A percentile compares a stretch with the other conserved stretches of the same genome.
Conservation (phyloP, 2,113 vertebrate species). For the Pedetes capensis region DNA sequence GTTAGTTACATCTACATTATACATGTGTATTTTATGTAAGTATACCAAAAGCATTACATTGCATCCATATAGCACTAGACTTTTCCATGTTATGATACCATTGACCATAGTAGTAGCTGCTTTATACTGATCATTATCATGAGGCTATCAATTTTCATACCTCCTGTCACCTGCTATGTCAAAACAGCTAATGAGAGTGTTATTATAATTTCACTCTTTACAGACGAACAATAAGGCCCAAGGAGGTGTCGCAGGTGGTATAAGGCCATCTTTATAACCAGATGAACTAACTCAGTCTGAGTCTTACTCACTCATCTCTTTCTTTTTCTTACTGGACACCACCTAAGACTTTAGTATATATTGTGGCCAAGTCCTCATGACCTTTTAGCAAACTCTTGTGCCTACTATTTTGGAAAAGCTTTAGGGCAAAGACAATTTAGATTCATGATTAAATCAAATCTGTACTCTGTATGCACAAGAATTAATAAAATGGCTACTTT, state of each 20-base stretch:
- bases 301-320: neutral
- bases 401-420: neutral
- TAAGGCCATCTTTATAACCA: neutral
- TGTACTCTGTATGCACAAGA: too few relatives aligned
- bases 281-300: neutral
- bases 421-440: neutral
- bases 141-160: neutral
- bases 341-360: neutral
- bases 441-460: neutral
- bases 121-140: neutral
- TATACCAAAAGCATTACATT: neutral
- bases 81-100: neutral
- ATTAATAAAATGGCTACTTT: neutral
- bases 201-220: neutral
- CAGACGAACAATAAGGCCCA: neutral
- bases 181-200: neutral
- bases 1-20: neutral
- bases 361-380: neutral
- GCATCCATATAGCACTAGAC: neutral
- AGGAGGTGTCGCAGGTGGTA: neutral
- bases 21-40: neutral
- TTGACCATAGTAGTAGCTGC: neutral
- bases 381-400: neutral
- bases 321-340: neutral
- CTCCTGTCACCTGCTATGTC: neutral